Base-by-base conservation (phyloP, 2,797 vertebrate species). In the Euphonia xanthogaster region DNA sequence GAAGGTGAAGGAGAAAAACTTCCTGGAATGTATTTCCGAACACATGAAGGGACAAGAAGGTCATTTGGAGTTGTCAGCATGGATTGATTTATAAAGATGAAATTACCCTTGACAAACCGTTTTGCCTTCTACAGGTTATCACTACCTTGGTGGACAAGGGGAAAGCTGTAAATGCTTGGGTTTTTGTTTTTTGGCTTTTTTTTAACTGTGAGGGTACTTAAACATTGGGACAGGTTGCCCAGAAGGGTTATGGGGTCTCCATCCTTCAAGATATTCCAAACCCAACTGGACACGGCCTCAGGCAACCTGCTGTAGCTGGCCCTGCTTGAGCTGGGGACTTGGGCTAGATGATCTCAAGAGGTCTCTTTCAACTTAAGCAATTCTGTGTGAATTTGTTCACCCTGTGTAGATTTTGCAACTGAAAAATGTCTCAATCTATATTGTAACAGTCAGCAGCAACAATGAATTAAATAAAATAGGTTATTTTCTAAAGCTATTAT, bases 391-490 rank as follows among this genome's bases (percentile, higher is more conserved):
- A 71, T 80, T 65, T 70, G 44, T 79, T 73, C 27, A 62, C 8
- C 21, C 21, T 55, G 1, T 14, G 15, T 62, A 60, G 73, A 45
- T 79, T 84, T 78, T 89, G 30, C 1, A 5, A 19, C 22, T 30
- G 78, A 50, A 92, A 63, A 89, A 74, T 25, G 4, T 82, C 68
- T 93, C 47, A 71, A 3, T 77, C 40, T 18, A 4, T 86, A 51
- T 70, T 40, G 40, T 57, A 54, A 25, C 35, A 76, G 60, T 82
- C 73, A 90, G 76, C 68, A 86, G 40, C 44, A 87, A 44, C 3
- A 12, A 86, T 23, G 33, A 92, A 77, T 93, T 84, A 81, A 94
- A 86, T 37, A 44, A 80, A 86, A 88, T 83, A 88, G 35, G 54
- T 81, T 50, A 6, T 94, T 89, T 92, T 83, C 72, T 91, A 72